Conservation (phyloP, 1,140 invertebrate genomes). For the Charaxes varanes region DNA sequence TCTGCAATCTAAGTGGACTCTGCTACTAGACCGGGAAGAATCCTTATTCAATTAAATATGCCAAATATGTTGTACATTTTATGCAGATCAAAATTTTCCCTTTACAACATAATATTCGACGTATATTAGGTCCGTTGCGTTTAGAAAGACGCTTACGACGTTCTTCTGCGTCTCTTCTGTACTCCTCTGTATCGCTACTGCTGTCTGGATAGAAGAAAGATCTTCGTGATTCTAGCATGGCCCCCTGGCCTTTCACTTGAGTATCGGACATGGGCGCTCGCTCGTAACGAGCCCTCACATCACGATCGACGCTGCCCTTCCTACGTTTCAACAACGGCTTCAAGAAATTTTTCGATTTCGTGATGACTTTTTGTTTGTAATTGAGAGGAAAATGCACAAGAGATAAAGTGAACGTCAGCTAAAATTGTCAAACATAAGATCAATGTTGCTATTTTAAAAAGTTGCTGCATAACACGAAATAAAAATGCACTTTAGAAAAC, state of each 20-base stretch:
- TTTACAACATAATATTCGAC: too few species aligned
- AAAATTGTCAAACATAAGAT: neutral
- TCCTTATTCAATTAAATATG: too few species aligned
- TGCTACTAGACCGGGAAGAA: too few species aligned
- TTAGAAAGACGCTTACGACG: conserved; percentile 57
- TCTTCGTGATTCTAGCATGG: conserved; percentile 54
- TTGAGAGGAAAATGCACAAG: too few species aligned
- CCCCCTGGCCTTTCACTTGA: conserved; percentile 50
- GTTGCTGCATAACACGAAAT: too few species aligned
- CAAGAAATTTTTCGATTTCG: conserved; percentile 4
- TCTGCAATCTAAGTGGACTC: too few species aligned
- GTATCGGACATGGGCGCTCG: conserved; percentile 58
- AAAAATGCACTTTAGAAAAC: too few species aligned
- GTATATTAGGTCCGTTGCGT: conserved; percentile 41
- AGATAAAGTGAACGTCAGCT: conserved; percentile 8
- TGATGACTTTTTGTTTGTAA: conserved; percentile 13
- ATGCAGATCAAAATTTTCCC: too few species aligned
- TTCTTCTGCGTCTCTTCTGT: conserved; percentile 52
- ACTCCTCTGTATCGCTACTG: conserved; percentile 64
- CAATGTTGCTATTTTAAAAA: conserved; percentile 6
- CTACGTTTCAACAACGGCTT: conserved; percentile 10
- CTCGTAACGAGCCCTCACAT: conserved; percentile 58
- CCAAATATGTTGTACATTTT: too few species aligned
- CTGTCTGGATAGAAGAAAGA: conserved; percentile 59
- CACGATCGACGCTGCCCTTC: conserved; percentile 27